Evolutionary conservation across 92 coral and sea anemone genomes (phyloP), one percentile per base, ranked within the genome.

Genomic region (Actinostola sp.): DNA sequence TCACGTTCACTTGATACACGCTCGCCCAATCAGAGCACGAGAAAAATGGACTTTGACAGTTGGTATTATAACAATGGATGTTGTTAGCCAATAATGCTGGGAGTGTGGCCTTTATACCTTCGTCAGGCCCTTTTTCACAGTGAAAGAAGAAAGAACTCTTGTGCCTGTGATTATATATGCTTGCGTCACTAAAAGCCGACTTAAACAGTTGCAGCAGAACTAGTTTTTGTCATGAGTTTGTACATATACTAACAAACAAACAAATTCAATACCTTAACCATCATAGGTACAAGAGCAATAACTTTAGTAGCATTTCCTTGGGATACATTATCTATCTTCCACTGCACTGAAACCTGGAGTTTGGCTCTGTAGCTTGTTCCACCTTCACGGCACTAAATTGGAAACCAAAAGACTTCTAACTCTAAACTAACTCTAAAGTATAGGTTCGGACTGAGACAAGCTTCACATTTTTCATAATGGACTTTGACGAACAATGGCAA

Each of bases 231-330:
- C 44, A 39, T 39, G 7, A 39, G 44, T 39, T n/a, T n/a, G n/a
- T n/a, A n/a, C n/a, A n/a, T n/a, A n/a, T n/a, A n/a, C n/a, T n/a
- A n/a, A n/a, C n/a, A n/a, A n/a, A n/a, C n/a, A n/a, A n/a, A n/a
- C n/a, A n/a, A n/a, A n/a, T n/a, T n/a, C n/a, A n/a, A n/a, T n/a
- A 93, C 98, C 93, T 94, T 91, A 29, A 94, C 97, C 98, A 94
- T 94, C 34, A 94, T 43, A 0, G 98, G 98, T 27, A 94, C 63
- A 66, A 51, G 61, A n/a, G 90, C 98, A 43, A 94, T 88, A 38
- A 81, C 98, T 67, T 94, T 94, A 15, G 98, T 79, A 10, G 80
- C 85, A 85, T 84, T 94, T 49, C 97, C 98, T 61, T 92, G 87
- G 4, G 71, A 79, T 49, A 84, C 88, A 33, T 94, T 91, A 54